Evolutionary conservation across 1,140 invertebrate genomes (phyloP), one percentile per base, ranked within the genome.

Genomic region (Apis dorsata): DNA sequence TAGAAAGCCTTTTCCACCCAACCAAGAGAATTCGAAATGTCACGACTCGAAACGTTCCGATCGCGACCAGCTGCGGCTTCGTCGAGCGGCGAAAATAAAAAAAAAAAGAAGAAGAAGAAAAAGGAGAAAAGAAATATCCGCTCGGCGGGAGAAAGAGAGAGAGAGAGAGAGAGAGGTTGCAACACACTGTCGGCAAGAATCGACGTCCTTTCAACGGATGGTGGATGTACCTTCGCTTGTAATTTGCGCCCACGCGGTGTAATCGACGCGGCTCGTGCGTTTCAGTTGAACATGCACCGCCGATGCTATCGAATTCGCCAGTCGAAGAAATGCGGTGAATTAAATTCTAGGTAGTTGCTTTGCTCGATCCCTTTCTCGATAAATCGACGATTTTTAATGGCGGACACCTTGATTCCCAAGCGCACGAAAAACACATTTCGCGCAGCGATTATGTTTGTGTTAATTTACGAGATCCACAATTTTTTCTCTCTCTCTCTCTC

Each of bases 161-260:
- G 34, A 68, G 66, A 44, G 19, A 69, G 66, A 57, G 70, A 71
- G 55, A 60, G 21, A n/a, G 65, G 69, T 82, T 82, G 80, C 80
- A 49, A 82, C 75, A 82, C 49, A 82, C 49, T 55, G 55, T 57
- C 51, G 73, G 57, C 55, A 82, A 65, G 65, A 77, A 77, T 82
- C 73, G 80, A 82, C 74, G 74, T 77, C 65, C 73, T 82, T 82
- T 82, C 85, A 84, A 10, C 72, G 59, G 59, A 75, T 75, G 49
- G 83, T 81, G 89, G 87, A 92, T 91, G 90, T 90, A 91, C 89
- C 86, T 86, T 88, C 87, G 90, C 89, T 88, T 86, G 91, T 91
- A 92, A 92, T 93, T 92, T 88, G 91, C 92, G 88, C 92, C 91
- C 85, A 93, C 91, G 90, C 86, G 78, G 81, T 77, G 85, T 80